These are phyloP conservation scores for Dasypolia templi DNA, from an alignment of 2,888 invertebrate genomes.

Conservation along the genomic window DNA sequence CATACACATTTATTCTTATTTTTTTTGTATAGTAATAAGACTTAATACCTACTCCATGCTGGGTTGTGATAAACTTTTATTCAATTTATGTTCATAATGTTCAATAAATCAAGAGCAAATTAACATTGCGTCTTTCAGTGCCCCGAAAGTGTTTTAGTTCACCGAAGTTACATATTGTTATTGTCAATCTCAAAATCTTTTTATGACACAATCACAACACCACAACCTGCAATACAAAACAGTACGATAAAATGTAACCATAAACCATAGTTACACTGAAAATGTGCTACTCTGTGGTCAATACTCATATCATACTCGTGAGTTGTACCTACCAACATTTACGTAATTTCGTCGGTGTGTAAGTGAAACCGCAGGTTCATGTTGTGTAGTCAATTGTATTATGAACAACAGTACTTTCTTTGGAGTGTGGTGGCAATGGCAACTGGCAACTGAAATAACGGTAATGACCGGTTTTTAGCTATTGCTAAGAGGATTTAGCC, in stretches of 20 bases:
- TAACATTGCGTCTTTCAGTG: too few relatives aligned
- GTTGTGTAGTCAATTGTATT: constrained; percentile 49
- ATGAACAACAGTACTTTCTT: constrained; percentile 46
- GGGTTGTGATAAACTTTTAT: too few relatives aligned
- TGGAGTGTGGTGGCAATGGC: constrained; percentile 34
- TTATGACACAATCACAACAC: background rate
- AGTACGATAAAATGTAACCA: background rate
- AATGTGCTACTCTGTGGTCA: constrained; percentile 39
- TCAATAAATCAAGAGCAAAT: too few relatives aligned
- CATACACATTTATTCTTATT: too few relatives aligned
- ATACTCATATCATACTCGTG: constrained; percentile 17
- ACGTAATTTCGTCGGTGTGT: constrained; percentile 44
- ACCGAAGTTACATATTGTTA: background rate
- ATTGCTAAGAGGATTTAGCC: constrained; percentile 17
- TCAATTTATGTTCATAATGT: too few relatives aligned
- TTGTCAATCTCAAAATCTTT: background rate
- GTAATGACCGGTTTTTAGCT: constrained; percentile 43
- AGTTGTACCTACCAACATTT: constrained; percentile 29
- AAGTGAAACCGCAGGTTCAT: constrained; percentile 45
- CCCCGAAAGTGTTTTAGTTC: background rate
- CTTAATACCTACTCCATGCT: too few relatives aligned
- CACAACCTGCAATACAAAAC: constrained; percentile 3
- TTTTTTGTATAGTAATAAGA: too few relatives aligned
- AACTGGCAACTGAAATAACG: constrained; percentile 41
- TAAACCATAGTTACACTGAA: background rate